phyloP scores from a whole-genome alignment of 2,113 vertebrate genomes.

The Apeltes quadracus region DNA sequence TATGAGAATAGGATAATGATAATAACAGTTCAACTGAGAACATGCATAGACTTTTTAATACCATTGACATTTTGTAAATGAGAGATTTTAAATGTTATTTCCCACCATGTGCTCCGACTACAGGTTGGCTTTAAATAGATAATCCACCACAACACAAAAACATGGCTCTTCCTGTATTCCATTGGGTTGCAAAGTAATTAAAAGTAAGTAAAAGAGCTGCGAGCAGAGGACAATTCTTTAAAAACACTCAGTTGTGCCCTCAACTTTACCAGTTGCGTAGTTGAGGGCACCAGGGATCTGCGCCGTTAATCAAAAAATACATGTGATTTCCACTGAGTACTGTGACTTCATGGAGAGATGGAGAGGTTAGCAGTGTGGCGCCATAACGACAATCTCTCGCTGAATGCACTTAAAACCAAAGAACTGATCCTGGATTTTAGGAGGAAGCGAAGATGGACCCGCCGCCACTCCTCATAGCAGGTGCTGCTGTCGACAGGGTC shows the following conservation, averaged over 20 bases:
- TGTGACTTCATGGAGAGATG: background rate
- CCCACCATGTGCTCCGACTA: background rate
- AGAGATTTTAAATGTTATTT: background rate
- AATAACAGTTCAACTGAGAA: background rate
- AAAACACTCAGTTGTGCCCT: background rate
- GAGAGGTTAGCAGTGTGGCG: too few species aligned
- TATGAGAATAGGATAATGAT: background rate
- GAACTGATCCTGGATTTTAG: too few species aligned
- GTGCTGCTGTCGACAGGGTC: too few species aligned
- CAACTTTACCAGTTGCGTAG: background rate
- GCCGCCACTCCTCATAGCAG: too few species aligned
- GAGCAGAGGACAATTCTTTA: background rate
- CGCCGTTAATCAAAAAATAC: slow-evolving; percentile 16
- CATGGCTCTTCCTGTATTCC: background rate
- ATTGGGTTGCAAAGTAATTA: background rate
- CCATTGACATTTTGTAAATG: slow-evolving; percentile 2
- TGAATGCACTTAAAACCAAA: too few species aligned
- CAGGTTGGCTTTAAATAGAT: slow-evolving; percentile 2
- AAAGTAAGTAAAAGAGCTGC: background rate
- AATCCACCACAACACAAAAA: background rate
- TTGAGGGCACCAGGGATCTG: background rate
- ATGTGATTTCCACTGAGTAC: slow-evolving; percentile 1
- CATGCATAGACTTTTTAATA: background rate
- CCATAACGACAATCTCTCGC: too few species aligned
- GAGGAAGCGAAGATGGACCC: too few species aligned